phyloP scores from a whole-genome alignment of 2,888 invertebrate species.

The Pristionchus fissidentatus region DNA sequence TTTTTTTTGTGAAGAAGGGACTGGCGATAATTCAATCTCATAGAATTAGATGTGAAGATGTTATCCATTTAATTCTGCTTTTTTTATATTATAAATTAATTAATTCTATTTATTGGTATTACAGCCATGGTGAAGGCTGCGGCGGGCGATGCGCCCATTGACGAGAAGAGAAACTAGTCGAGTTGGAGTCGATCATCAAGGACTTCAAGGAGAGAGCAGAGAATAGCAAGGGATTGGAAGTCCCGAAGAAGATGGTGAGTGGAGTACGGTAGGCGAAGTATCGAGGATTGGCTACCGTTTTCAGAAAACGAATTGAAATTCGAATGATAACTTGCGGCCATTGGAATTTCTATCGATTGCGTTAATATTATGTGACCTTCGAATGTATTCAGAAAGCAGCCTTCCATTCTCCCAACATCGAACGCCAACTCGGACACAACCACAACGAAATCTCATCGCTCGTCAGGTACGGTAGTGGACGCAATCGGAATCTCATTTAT shows the following conservation, averaged over 20 bases:
- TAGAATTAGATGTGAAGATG: background rate
- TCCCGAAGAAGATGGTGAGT: slow-evolving; percentile 38
- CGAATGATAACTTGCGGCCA: background rate
- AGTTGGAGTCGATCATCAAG: slow-evolving; percentile 14
- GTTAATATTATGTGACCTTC: no score
- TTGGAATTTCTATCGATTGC: no score
- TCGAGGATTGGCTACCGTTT: no score
- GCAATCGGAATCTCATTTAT: no score
- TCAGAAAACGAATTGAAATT: no score
- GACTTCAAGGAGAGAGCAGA: slow-evolving; percentile 38
- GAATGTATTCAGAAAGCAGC: no score
- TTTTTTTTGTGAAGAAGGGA: background rate
- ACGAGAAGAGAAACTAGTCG: slow-evolving; percentile 11
- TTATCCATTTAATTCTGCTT: background rate
- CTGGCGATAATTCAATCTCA: no score
- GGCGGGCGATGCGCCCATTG: background rate
- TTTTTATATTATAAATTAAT: background rate
- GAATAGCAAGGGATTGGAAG: background rate
- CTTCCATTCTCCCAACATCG: slow-evolving; percentile 33
- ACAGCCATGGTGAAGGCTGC: background rate
- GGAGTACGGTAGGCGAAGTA: background rate
- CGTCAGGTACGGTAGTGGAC: slow-evolving; percentile 35
- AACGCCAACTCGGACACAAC: slow-evolving; percentile 41
- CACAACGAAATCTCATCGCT: slow-evolving; percentile 34
- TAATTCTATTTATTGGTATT: no score